A percentile compares a stretch with the other conserved stretches of the same genome.
Conservation (phyloP, 2,888 invertebrate species). For the Lycia hirtaria region DNA sequence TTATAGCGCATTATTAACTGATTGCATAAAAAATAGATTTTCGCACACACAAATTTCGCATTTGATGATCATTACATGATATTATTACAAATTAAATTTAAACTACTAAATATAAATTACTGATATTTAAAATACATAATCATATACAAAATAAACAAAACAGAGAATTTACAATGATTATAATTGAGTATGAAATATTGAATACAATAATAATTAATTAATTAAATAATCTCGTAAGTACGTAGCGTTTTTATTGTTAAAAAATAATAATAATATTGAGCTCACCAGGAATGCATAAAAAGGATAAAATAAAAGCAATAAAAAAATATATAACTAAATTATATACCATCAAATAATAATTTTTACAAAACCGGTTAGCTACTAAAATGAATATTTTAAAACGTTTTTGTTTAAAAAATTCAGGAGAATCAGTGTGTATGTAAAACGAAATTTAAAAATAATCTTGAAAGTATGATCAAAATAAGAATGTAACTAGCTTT, state of each 20-base stretch:
- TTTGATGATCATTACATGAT: not conserved
- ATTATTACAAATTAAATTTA: conserved; percentile 8
- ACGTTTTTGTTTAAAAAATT: too few relatives aligned
- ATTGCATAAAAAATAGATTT: not conserved
- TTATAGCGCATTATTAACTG: too few relatives aligned
- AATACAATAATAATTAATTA: conserved; percentile 8
- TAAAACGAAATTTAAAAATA: too few relatives aligned
- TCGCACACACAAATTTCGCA: not conserved
- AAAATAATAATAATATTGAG: conserved; percentile 44
- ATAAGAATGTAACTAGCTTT: too few relatives aligned
- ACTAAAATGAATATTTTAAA: too few relatives aligned
- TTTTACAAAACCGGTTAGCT: too few relatives aligned
- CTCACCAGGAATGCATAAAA: conserved; percentile 51
- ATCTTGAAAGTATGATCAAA: too few relatives aligned
- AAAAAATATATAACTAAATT: not conserved
- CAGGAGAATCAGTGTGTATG: too few relatives aligned
- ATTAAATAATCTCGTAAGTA: conserved; percentile 58
- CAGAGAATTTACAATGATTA: conserved; percentile 4
- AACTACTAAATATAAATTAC: too few relatives aligned
- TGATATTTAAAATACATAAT: conserved; percentile 1
- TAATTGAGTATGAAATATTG: conserved; percentile 10
- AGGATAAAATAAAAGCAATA: conserved; percentile 12
- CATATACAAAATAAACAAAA: conserved; percentile 6
- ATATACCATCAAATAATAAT: too few relatives aligned
- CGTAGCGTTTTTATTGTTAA: conserved; percentile 43